A percentile compares a stretch with the other conserved stretches of the same genome.
Conservation (phyloP, 1,140 invertebrate genomes). For the Cataglyphis hispanica region DNA sequence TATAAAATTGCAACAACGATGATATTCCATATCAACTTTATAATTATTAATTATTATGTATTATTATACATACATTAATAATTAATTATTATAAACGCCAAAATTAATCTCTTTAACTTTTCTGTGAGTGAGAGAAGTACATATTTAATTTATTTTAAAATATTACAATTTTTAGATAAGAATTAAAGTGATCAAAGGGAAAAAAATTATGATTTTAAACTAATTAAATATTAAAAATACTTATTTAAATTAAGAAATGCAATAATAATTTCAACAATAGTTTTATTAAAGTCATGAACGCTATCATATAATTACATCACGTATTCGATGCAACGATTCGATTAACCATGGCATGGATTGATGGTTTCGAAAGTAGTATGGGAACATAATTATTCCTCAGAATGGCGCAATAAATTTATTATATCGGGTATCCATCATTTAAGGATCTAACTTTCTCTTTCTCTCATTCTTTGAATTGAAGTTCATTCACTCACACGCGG, state of each 20-base stretch:
- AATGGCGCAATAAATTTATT: conserved; percentile 67
- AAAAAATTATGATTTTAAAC: background rate
- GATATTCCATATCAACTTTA: background rate
- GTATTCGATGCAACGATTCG: conserved; percentile 32
- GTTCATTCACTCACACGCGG: conserved; percentile 17
- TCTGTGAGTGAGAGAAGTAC: background rate
- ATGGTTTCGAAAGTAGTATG: conserved; percentile 32
- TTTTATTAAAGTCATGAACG: background rate
- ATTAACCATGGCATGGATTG: conserved; percentile 7
- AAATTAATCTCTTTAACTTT: background rate
- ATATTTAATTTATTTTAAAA: conserved; percentile 1
- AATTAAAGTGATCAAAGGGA: background rate
- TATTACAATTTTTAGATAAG: background rate
- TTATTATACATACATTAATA: too few relatives aligned
- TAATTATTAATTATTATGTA: background rate
- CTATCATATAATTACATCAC: conserved; percentile 40
- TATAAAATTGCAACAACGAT: background rate
- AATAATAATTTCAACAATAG: background rate
- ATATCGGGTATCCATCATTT: conserved; percentile 62
- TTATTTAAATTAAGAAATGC: background rate
- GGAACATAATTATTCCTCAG: conserved; percentile 40
- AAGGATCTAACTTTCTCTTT: conserved; percentile 37
- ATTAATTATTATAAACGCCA: background rate
- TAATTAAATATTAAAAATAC: background rate
- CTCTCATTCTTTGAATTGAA: background rate